Percentiles rank a stretch among this genome's conserved stretches.
Evolutionary conservation across 2,888 invertebrate genomes (phyloP).

Genomic region (Aphidoletes aphidimyza): DNA sequence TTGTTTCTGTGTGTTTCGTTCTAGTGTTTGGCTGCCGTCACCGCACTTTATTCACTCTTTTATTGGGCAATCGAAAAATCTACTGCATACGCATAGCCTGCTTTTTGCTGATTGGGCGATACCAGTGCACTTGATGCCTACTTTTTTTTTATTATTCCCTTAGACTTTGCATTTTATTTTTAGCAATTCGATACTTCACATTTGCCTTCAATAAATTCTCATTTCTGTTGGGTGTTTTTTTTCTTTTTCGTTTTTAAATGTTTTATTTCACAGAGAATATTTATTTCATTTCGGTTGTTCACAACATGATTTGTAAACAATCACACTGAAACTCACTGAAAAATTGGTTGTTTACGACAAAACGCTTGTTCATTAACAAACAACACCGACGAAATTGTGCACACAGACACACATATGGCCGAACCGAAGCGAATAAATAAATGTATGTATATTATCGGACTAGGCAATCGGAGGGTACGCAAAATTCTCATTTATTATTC

Average conservation of each 20-base stretch:
- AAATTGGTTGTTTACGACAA: constrained; percentile 38
- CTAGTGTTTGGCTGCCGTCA: background rate
- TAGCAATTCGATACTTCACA: constrained; percentile 46
- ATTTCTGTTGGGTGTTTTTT: background rate
- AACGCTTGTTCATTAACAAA: constrained; percentile 21
- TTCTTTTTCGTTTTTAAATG: background rate
- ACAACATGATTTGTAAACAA: constrained; percentile 27
- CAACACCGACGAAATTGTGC: constrained; percentile 1
- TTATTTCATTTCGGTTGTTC: background rate
- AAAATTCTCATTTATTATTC: constrained; percentile 48
- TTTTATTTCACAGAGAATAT: background rate
- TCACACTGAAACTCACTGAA: background rate
- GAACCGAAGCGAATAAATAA: constrained; percentile 19
- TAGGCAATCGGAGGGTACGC: constrained; percentile 36
- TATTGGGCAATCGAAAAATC: background rate
- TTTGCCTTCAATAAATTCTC: background rate
- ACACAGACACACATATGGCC: background rate
- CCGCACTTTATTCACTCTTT: background rate
- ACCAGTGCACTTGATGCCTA: constrained; percentile 16
- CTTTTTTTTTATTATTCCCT: background rate
- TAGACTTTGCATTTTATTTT: background rate
- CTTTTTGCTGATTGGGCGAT: background rate
- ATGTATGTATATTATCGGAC: background rate
- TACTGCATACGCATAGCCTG: background rate
- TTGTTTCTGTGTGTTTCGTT: background rate